phyloP scores from a whole-genome alignment of 2,888 invertebrate genomes.

The Thymelicus lineola region DNA sequence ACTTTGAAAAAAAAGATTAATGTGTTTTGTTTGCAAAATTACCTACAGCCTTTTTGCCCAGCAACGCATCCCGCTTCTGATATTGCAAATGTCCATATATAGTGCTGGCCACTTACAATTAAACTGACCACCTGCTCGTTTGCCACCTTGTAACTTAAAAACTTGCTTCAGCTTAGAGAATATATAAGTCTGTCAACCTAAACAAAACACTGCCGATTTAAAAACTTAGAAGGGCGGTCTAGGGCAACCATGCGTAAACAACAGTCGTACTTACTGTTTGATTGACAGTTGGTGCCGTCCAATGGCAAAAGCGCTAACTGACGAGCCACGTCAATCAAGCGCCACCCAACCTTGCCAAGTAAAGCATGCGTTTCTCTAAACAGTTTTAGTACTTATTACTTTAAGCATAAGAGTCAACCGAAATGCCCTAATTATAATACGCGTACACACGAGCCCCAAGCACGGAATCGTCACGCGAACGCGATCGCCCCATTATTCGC shows the following conservation, averaged over 20 bases:
- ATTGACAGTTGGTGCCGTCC: conserved; percentile 93
- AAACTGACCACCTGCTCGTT: too few species aligned
- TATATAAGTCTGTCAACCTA: not conserved
- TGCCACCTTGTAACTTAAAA: too few species aligned
- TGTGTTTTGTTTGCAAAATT: too few species aligned
- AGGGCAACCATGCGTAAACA: conserved; percentile 67
- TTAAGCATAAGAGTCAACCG: conserved; percentile 49
- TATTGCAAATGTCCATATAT: too few species aligned
- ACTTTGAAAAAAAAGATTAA: too few species aligned
- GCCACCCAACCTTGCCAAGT: conserved; percentile 62
- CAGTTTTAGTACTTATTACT: conserved; percentile 59
- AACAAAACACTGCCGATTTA: not conserved
- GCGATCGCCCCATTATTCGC: conserved; percentile 84
- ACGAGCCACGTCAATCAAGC: conserved; percentile 92
- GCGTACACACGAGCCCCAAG: conserved; percentile 61
- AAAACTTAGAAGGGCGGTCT: conserved; percentile 50
- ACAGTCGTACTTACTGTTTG: conserved; percentile 81
- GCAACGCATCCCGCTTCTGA: too few species aligned
- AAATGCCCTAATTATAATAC: conserved; percentile 61
- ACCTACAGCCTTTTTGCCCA: too few species aligned
- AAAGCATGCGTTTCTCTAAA: conserved; percentile 52
- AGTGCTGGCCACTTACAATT: too few species aligned
- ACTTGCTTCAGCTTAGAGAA: not conserved
- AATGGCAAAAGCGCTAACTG: conserved; percentile 91
- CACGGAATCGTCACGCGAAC: conserved; percentile 75